Percentiles rank a stretch among this genome's conserved stretches.
Evolutionary conservation across 2,113 vertebrate species (phyloP).

Genomic region (Chamaetylas fuelleborni): DNA sequence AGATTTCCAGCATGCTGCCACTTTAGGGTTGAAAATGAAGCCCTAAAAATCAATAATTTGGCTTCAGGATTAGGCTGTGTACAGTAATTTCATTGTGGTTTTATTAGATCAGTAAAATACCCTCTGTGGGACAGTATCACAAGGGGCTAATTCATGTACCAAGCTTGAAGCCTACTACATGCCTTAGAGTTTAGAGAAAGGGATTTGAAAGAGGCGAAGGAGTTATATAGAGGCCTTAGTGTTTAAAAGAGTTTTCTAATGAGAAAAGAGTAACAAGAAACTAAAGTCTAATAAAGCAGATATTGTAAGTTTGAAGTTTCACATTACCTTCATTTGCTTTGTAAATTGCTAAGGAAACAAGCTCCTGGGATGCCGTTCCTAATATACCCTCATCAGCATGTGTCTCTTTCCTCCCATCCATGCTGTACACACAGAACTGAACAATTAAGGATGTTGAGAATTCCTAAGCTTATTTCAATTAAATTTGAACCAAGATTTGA

Average conservation of each 20-base stretch:
- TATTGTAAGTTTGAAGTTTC: slow-evolving; percentile 53
- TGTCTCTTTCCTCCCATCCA: background rate
- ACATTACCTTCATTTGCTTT: slow-evolving; percentile 48
- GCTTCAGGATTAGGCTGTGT: slow-evolving; percentile 42
- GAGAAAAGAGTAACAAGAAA: slow-evolving; percentile 58
- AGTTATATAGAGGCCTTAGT: slow-evolving; percentile 39
- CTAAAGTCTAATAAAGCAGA: slow-evolving; percentile 49
- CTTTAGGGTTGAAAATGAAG: slow-evolving; percentile 44
- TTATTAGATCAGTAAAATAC: slow-evolving; percentile 63
- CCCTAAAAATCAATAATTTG: slow-evolving; percentile 60
- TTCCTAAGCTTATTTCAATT: slow-evolving; percentile 26
- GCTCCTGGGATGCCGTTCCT: background rate
- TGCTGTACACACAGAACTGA: background rate
- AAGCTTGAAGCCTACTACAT: slow-evolving; percentile 23
- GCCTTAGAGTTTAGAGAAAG: slow-evolving; percentile 1
- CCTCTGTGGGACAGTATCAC: slow-evolving; percentile 21
- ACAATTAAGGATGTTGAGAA: background rate
- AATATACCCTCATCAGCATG: background rate
- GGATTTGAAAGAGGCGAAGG: slow-evolving; percentile 8
- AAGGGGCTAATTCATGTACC: slow-evolving; percentile 45
- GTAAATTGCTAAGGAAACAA: slow-evolving; percentile 37
- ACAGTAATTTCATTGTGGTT: slow-evolving; percentile 67
- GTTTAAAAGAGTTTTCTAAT: slow-evolving; percentile 51
- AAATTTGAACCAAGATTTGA: background rate
- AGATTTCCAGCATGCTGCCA: slow-evolving; percentile 38